Conservation (phyloP, 2,113 vertebrate genomes). For the Lagopus muta region DNA sequence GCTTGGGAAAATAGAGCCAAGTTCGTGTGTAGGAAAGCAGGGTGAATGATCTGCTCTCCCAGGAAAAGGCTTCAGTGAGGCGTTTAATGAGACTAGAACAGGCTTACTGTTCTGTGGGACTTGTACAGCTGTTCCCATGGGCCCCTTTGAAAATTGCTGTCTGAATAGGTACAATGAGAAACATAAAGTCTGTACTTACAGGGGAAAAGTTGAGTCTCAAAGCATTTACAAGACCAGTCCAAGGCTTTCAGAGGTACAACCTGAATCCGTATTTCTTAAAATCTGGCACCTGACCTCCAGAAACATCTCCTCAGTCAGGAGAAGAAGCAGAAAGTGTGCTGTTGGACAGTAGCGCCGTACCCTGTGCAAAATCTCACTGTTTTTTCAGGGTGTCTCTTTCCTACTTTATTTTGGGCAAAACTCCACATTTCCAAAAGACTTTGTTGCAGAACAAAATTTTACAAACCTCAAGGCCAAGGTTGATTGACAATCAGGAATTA, state of each 20-base stretch:
- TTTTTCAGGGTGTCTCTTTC: constrained; percentile 10
- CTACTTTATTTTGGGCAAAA: constrained; percentile 20
- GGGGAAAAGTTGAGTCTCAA: not conserved
- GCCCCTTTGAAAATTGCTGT: not conserved
- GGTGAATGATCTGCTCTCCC: constrained; percentile 50
- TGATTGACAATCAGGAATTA: constrained; percentile 58
- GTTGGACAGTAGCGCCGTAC: not conserved
- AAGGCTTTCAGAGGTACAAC: not conserved
- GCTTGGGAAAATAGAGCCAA: constrained; percentile 52
- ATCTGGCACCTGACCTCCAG: not conserved
- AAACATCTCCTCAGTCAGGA: not conserved
- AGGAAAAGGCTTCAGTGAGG: constrained; percentile 57
- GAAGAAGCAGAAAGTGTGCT: not conserved
- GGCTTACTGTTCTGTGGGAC: constrained; percentile 25
- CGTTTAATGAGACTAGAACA: constrained; percentile 47
- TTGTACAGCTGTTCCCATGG: not conserved
- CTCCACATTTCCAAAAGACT: constrained; percentile 9
- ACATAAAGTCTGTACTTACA: constrained; percentile 18
- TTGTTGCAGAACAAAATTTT: constrained; percentile 33
- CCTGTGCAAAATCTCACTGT: not conserved
- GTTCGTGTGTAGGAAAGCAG: constrained; percentile 11
- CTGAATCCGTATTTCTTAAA: not conserved
- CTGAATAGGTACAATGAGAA: constrained; percentile 37
- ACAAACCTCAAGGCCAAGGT: constrained; percentile 51
- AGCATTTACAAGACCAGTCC: not conserved